Base-by-base conservation (phyloP, 2,888 invertebrate species). In the Rhagonycha lutea region DNA sequence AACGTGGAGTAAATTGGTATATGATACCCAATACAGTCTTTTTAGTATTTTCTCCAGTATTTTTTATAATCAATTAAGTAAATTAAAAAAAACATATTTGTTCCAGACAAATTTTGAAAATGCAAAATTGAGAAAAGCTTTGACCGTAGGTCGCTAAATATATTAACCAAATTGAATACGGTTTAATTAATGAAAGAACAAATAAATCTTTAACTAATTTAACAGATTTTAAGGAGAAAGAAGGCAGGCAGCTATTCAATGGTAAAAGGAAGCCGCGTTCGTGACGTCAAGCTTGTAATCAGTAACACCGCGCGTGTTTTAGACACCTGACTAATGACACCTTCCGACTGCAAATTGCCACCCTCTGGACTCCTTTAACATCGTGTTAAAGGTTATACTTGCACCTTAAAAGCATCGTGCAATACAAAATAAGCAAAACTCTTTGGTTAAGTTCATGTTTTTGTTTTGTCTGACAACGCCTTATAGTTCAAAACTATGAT, bases 271-370 rank as follows among this genome's bases (percentile, higher is more conserved):
- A 77, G 76, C 77, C 76, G 73, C 75, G 73, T 32, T 73, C 69
- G 73, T 73, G 78, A 78, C 78, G 73, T 75, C 78, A 72, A 68
- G 77, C 77, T 79, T 79, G 79, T 83, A 83, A 84, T 82, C 82
- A 83, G 82, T 79, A 79, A 80, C 82, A 85, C 83, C 85, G 85
- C 87, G 86, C 86, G 86, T 87, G 88, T 86, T 83, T 83, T 81
- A 86, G 88, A 87, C 87, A 87, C 86, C 85, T 85, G 86, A 88
- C 87, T 88, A 88, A 88, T 87, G 87, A 87, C 86, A 84, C 84
- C 86, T 85, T 86, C 86, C 86, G 85, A 83, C 84, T 84, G 85
- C 85, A 86, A 87, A 87, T 86, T 86, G 86, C 77, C 72, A 78
- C 72, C 69, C 75, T 65, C 47, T 78, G 75, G 75, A 78, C 72